Base-by-base conservation (phyloP, 2,888 invertebrate species). In the Cryptocheilus praepositus region DNA sequence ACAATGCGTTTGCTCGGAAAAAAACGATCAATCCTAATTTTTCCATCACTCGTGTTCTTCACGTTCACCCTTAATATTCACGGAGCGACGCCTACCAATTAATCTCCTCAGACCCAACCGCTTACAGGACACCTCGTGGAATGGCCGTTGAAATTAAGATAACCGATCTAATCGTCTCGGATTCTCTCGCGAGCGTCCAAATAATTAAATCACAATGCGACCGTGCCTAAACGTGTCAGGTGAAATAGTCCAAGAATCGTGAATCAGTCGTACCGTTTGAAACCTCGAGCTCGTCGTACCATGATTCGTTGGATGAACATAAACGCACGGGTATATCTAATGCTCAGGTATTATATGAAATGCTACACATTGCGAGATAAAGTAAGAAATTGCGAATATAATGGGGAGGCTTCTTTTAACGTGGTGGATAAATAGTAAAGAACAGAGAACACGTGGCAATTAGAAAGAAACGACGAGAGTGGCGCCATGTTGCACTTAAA, bases 171-270 rank as follows among this genome's bases (percentile, higher is more conserved):
- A 19, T 49, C 49, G 49, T n/a, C 19, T 8, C 49, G 11, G 1
- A 11, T 36, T 36, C 13, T 11, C 36, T 36, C 13, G 15, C 49
- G 52, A 58, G 60, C 65, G 71, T 64, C 70, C 53, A 63, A 70
- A 64, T 61, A 67, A 62, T 63, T 67, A 71, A 70, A 73, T 76
- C 66, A 73, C 76, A 59, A 70, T 70, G 68, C 67, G 62, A 54
- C 67, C 60, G 56, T 65, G 61, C 59, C 43, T 52, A 59, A 18
- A 65, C 54, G 70, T 68, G 76, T 76, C 76, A 70, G 57, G 58
- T 73, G 36, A 25, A 11, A 7, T 36, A 36, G 1, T 1, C 36
- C 8, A 11, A 36, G 11, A 11, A 36, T 36, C 36, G 7, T 7
- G 36, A 11, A 36, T 36, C 3, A 36, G 7, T 11, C 36, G 36